Base-by-base conservation (phyloP, 2,113 vertebrate species). In the Lampris incognitus region DNA sequence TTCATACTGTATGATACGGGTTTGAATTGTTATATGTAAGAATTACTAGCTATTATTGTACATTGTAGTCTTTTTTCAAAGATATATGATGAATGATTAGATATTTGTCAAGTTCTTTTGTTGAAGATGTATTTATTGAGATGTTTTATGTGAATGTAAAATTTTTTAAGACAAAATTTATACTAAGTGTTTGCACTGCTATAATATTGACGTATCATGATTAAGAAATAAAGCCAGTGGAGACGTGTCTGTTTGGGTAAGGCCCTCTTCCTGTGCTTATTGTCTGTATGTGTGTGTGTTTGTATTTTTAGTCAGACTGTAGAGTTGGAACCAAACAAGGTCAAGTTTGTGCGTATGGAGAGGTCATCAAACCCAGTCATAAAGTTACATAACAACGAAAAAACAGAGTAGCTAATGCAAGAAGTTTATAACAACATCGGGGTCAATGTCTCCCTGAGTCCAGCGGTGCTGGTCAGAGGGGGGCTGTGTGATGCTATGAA, bases 151-250 rank as follows among this genome's bases (percentile, higher is more conserved):
- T 98, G 95, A 93, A 92, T 93, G 89, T 93, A 92, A 6, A 92
- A 92, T 90, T 93, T 91, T 90, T 91, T 96, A 96, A 94, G 94
- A 96, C 86, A 24, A 87, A 91, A 97, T 98, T 97, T 97, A 93
- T 98, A 98, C 96, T 94, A 94, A 89, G 87, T 97, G 97, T 97
- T 97, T 97, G 95, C 96, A 97, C 96, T 96, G 93, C 87, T 66
- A 95, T 92, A 85, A 95, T 95, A 88, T 90, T 76, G 85, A 86
- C 79, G 84, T 91, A 84, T 67, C 69, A 87, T 73, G 71, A 78
- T 60, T 71, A 81, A 60, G 66, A 86, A 93, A 90, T 89, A 92
- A 92, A 92, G 56, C 81, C 77, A 77, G 79, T 7, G 57, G 57
- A 60, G 81, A 51, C 1, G 40, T 6, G 62, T 75, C 74, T 74